phyloP scores from a whole-genome alignment of 2,888 invertebrate genomes.

The Dinocampus coccinellae region DNA sequence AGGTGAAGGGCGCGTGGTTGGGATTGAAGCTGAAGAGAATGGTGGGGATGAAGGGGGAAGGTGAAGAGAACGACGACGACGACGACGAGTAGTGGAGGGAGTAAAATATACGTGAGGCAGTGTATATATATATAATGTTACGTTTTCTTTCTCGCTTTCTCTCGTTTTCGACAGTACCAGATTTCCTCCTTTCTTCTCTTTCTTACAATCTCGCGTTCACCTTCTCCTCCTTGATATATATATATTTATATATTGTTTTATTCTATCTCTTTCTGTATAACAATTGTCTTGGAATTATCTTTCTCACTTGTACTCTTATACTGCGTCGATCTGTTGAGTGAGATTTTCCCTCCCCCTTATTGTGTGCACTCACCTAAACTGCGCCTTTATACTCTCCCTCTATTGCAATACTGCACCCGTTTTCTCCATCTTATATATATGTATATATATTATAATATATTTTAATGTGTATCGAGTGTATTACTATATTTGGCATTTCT shows the following conservation, averaged over 20 bases:
- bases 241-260: too few species aligned
- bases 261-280: not conserved
- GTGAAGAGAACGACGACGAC: too few species aligned
- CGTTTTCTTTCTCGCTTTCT: too few species aligned
- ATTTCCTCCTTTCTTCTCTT: too few species aligned
- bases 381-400: slow-evolving; percentile 58
- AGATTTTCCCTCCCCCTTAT: slow-evolving; percentile 67
- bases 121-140: too few species aligned
- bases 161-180: too few species aligned
- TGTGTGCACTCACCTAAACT: slow-evolving; percentile 44
- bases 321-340: not conserved
- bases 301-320: too few species aligned
- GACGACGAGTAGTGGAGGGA: too few species aligned
- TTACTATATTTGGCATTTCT: slow-evolving; percentile 59
- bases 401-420: not conserved
- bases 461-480: slow-evolving; percentile 18
- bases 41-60: too few species aligned
- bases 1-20: not conserved
- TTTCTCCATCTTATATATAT: not conserved
- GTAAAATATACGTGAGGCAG: too few species aligned
- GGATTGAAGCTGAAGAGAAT: not conserved
- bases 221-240: too few species aligned
- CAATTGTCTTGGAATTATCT: not conserved
- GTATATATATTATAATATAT: not conserved
- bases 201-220: too few species aligned